Percentiles rank a stretch among this genome's conserved stretches.
These are phyloP conservation scores for Peromyscus melanophrys DNA, from an alignment of 2,797 vertebrate species.

Conservation along the genomic window DNA sequence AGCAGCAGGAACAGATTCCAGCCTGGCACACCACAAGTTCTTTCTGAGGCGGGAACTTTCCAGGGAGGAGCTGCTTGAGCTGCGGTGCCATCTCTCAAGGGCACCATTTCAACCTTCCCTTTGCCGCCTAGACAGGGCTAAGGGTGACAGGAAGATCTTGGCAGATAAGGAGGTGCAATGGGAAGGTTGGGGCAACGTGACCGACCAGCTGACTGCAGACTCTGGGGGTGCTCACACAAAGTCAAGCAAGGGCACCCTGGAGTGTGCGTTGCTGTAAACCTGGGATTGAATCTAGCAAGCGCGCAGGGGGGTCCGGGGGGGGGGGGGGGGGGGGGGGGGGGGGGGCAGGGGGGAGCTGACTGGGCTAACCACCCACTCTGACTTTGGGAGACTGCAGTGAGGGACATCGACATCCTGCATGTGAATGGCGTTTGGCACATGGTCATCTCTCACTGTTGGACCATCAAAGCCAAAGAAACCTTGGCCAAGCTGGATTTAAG, in stretches of 20 bases:
- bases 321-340: too few species aligned
- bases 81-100: neutral
- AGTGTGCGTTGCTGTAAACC: accelerated
- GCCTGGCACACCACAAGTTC: neutral
- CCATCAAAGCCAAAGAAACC: neutral
- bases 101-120: neutral
- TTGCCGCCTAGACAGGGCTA: neutral
- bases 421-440: neutral
- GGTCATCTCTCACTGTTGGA: neutral
- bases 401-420: neutral
- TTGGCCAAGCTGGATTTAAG: neutral
- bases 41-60: neutral
- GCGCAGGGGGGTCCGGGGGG: too few species aligned
- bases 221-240: neutral
- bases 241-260: neutral
- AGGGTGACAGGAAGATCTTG: neutral
- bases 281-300: accelerated
- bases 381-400: neutral
- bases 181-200: neutral
- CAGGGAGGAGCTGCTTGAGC: neutral
- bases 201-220: neutral
- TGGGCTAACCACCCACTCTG: neutral
- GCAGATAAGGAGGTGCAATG: neutral
- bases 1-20: neutral
- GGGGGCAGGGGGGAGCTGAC: too few species aligned